Conservation (phyloP, 2,888 invertebrate species). For the Scaptomyza flava region DNA sequence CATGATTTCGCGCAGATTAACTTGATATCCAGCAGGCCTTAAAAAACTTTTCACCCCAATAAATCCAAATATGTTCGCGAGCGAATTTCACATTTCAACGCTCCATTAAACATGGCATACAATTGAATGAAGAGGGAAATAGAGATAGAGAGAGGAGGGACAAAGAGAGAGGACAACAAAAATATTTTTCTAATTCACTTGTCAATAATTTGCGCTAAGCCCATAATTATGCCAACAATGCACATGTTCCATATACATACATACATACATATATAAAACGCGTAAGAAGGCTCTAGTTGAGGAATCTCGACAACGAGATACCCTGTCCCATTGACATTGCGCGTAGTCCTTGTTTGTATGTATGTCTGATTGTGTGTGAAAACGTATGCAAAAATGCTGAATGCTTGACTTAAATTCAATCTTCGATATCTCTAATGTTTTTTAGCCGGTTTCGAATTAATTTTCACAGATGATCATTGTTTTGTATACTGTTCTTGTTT, state of each 20-base stretch:
- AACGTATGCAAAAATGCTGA: too few species aligned
- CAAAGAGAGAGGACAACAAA: conserved; percentile 13
- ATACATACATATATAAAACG: not conserved
- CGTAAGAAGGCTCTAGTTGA: too few species aligned
- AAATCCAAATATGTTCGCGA: conserved; percentile 38
- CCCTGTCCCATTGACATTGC: too few species aligned
- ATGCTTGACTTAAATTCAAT: too few species aligned
- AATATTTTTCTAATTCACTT: conserved; percentile 77
- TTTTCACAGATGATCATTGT: too few species aligned
- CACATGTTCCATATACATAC: conserved; percentile 37
- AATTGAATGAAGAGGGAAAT: conserved; percentile 9
- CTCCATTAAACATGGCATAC: conserved; percentile 43
- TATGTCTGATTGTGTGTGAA: too few species aligned
- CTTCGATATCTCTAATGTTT: too few species aligned
- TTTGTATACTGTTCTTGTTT: too few species aligned
- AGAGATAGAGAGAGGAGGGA: too few species aligned
- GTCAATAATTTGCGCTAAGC: conserved; percentile 75
- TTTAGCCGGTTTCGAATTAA: too few species aligned
- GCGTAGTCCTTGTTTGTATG: too few species aligned
- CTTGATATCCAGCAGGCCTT: conserved; percentile 14
- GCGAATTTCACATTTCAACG: conserved; percentile 57
- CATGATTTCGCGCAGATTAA: conserved; percentile 27
- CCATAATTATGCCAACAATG: conserved; percentile 75
- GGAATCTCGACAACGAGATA: too few species aligned
- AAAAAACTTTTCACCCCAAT: conserved; percentile 34